Evolutionary conservation across 2,113 vertebrate genomes (phyloP).

Genomic region (Xenopus laevis): DNA sequence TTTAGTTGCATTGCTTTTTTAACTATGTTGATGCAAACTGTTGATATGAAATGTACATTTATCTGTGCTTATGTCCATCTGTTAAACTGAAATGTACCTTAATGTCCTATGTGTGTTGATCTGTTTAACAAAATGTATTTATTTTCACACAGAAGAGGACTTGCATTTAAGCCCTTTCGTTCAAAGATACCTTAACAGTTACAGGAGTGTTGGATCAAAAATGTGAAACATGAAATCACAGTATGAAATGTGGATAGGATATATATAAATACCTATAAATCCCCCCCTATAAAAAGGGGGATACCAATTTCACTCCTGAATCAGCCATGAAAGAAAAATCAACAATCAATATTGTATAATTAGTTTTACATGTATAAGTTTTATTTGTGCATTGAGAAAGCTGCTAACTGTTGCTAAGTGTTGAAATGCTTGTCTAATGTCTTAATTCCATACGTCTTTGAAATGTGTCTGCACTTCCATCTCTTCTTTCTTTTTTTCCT

Average conservation of each 20-base stretch:
- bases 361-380: background rate
- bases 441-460: background rate
- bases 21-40: too few species aligned
- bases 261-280: constrained; percentile 12
- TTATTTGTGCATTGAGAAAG: background rate
- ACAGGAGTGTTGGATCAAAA: constrained; percentile 50
- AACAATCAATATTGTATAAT: background rate
- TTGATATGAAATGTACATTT: too few species aligned
- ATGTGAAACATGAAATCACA: constrained; percentile 58
- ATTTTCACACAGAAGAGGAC: constrained; percentile 62
- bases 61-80: background rate
- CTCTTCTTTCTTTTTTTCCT: constrained; percentile 52
- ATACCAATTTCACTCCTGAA: constrained; percentile 58
- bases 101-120: background rate
- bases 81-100: background rate
- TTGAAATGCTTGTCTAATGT: background rate
- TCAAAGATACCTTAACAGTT: constrained; percentile 57
- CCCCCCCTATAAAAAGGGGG: constrained; percentile 60
- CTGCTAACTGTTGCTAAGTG: too few species aligned
- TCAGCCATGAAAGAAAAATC: constrained; percentile 52
- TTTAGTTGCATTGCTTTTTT: too few species aligned
- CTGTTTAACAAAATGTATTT: constrained; percentile 43
- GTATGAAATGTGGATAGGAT: constrained; percentile 55
- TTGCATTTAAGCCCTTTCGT: constrained; percentile 62
- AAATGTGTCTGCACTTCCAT: constrained; percentile 39